Conservation (phyloP, 2,113 vertebrate species). For the Silurus asotus region DNA sequence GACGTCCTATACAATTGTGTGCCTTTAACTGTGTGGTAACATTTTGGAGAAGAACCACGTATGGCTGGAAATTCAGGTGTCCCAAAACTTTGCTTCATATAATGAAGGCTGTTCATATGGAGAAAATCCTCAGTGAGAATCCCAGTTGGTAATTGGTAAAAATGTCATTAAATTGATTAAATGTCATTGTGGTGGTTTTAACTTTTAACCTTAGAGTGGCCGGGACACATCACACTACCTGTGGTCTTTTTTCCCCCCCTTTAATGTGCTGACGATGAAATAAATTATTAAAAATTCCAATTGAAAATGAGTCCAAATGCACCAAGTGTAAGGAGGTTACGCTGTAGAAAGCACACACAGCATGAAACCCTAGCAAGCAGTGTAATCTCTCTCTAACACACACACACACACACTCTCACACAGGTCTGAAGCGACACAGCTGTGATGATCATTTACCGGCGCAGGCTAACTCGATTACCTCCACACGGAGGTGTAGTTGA, state of each 20-base stretch:
- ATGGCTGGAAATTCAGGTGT: too few relatives aligned
- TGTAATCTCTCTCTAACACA: constrained; percentile 19
- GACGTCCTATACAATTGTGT: too few relatives aligned
- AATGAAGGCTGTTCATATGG: too few relatives aligned
- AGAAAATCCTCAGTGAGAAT: too few relatives aligned
- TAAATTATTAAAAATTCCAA: neutral
- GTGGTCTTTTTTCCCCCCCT: neutral
- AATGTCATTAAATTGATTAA: neutral
- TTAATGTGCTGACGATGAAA: neutral
- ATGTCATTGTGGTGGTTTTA: neutral
- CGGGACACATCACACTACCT: neutral
- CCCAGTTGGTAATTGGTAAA: too few relatives aligned
- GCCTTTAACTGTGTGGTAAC: too few relatives aligned
- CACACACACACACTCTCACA: neutral
- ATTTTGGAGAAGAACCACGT: too few relatives aligned
- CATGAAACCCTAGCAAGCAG: neutral
- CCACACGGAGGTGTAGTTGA: neutral
- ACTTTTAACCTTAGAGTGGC: neutral
- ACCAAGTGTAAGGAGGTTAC: neutral
- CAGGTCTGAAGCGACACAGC: neutral
- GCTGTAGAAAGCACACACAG: neutral
- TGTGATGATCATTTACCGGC: neutral
- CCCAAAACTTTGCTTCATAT: too few relatives aligned
- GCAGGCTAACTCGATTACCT: constrained; percentile 6
- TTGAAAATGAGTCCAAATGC: neutral